Evolutionary conservation across 2,888 invertebrate species (phyloP).

Genomic region (Leptopterna dolabrata): DNA sequence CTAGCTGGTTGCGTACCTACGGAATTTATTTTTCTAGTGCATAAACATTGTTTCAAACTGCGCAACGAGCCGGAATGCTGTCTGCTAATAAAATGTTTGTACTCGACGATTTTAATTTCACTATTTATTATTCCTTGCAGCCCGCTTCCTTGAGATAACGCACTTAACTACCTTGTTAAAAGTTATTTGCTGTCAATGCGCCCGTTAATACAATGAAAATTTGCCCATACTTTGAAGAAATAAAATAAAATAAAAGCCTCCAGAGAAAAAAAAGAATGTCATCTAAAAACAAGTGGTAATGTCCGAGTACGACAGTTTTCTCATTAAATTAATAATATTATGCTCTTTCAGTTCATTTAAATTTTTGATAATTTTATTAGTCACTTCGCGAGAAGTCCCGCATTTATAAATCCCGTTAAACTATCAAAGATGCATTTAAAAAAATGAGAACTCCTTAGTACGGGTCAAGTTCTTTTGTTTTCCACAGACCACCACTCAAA

Average conservation of each 20-base stretch:
- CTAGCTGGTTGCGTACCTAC: background rate
- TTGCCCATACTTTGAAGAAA: background rate
- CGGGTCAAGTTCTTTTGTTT: no score
- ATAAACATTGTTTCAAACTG: background rate
- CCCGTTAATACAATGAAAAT: background rate
- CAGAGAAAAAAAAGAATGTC: background rate
- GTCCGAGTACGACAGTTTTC: background rate
- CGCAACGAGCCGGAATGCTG: background rate
- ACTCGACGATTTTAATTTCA: background rate
- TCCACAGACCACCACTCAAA: no score
- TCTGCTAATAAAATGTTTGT: background rate
- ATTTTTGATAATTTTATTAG: background rate
- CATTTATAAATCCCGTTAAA: background rate
- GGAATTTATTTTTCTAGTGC: background rate
- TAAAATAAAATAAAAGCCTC: no score
- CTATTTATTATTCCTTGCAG: background rate
- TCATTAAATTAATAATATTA: background rate
- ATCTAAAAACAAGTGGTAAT: background rate
- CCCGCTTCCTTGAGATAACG: background rate
- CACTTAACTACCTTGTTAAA: background rate
- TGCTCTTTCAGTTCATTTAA: background rate
- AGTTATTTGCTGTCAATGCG: background rate
- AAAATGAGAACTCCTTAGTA: no score
- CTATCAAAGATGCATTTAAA: background rate
- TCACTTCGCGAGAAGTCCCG: background rate